These are phyloP conservation scores for Epirrhoe alternata DNA, from an alignment of 2,888 invertebrate species.

Conservation along the genomic window DNA sequence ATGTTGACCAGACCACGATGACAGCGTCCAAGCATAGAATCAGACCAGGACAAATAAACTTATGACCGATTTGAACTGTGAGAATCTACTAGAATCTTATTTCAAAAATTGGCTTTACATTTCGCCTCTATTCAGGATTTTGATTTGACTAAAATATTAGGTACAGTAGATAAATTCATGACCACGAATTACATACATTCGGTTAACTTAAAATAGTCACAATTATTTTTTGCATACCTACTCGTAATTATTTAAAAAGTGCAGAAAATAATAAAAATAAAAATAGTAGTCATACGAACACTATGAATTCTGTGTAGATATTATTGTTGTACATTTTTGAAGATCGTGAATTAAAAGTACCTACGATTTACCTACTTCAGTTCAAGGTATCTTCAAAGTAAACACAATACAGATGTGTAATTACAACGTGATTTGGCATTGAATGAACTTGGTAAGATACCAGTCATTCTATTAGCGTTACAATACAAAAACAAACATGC, in stretches of 20 bases:
- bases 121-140: neutral
- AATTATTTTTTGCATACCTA: too few species aligned
- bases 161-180: too few species aligned
- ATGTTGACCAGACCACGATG: slow-evolving; percentile 54
- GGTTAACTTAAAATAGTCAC: too few species aligned
- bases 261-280: too few species aligned
- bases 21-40: slow-evolving; percentile 83
- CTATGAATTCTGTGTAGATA: neutral
- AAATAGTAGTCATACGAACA: too few species aligned
- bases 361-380: neutral
- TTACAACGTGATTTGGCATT: neutral
- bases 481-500: slow-evolving; percentile 44
- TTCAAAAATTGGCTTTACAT: neutral
- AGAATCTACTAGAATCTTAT: neutral
- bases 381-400: neutral
- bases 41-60: slow-evolving; percentile 67
- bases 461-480: slow-evolving; percentile 34
- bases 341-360: neutral
- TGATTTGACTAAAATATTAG: neutral
- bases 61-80: slow-evolving; percentile 4
- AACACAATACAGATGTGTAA: neutral
- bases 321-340: neutral
- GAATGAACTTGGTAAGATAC: neutral
- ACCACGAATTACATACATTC: too few species aligned
- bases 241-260: too few species aligned